phyloP scores from a whole-genome alignment of 2,888 invertebrate genomes.

The Allygus modestus region DNA sequence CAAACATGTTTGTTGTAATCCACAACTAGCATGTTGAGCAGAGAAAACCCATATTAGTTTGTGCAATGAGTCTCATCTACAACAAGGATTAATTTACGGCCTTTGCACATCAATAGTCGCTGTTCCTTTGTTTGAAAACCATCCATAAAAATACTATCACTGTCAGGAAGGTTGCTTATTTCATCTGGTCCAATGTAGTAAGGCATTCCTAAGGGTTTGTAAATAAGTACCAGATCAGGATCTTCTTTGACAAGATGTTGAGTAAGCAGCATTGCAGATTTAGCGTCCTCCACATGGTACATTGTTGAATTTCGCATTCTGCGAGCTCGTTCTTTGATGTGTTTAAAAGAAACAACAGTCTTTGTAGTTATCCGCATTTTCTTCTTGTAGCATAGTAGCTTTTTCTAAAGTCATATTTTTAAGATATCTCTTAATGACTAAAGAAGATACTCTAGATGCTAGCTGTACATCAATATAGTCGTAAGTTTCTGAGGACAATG shows the following conservation, averaged over 20 bases:
- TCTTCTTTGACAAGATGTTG: neutral
- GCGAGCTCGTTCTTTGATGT: slow-evolving; percentile 30
- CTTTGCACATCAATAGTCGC: neutral
- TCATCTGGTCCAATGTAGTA: neutral
- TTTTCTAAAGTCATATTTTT: too few species aligned
- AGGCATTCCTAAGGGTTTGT: neutral
- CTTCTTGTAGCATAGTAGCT: neutral
- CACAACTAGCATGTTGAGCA: neutral
- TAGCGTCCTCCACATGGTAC: slow-evolving; percentile 12
- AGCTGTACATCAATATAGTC: neutral
- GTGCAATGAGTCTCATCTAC: neutral
- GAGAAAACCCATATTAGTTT: neutral
- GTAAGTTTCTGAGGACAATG: neutral
- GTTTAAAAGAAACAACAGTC: slow-evolving; percentile 36
- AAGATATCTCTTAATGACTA: too few species aligned
- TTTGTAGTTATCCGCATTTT: neutral
- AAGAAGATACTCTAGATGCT: neutral
- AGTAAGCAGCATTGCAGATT: neutral
- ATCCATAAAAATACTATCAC: neutral
- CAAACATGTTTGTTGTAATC: neutral
- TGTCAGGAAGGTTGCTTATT: neutral
- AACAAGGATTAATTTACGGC: neutral
- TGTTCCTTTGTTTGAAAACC: neutral
- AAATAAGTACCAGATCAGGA: neutral
- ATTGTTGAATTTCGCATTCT: neutral